phyloP scores from a whole-genome alignment of 1,140 invertebrate genomes.

The Tachypleus tridentatus region DNA sequence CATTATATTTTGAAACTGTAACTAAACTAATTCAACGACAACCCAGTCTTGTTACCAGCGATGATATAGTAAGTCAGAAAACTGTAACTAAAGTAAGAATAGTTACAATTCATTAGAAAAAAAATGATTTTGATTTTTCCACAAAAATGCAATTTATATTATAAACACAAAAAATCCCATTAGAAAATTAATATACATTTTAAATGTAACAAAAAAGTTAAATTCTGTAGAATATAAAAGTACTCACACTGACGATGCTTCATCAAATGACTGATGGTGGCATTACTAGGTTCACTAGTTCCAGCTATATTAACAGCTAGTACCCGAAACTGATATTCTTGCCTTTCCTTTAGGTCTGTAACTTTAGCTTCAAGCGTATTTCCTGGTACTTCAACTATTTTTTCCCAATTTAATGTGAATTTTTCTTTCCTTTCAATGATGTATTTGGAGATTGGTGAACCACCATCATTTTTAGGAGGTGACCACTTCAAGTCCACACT shows the following conservation, averaged over 20 bases:
- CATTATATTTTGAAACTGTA: too few relatives aligned
- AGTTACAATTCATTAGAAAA: too few relatives aligned
- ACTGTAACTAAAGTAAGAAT: too few relatives aligned
- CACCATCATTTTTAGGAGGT: constrained; percentile 77
- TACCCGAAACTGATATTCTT: constrained; percentile 90
- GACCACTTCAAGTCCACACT: constrained; percentile 92
- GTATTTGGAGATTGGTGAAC: constrained; percentile 88
- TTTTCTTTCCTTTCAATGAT: constrained; percentile 90
- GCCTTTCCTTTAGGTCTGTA: constrained; percentile 83
- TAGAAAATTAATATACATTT: too few relatives aligned
- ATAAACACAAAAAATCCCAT: too few relatives aligned
- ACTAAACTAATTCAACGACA: too few relatives aligned
- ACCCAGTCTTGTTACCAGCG: too few relatives aligned
- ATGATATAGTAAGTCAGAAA: too few relatives aligned
- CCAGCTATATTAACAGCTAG: constrained; percentile 91
- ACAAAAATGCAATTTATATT: too few relatives aligned
- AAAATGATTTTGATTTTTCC: too few relatives aligned
- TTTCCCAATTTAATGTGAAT: constrained; percentile 60
- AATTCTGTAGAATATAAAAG: constrained; percentile 3
- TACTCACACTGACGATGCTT: constrained; percentile 76
- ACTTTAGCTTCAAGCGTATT: constrained; percentile 61
- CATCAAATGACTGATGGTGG: constrained; percentile 57
- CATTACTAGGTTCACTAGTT: constrained; percentile 75
- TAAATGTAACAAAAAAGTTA: background rate
- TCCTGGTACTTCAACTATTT: constrained; percentile 56